phyloP scores from a whole-genome alignment of 2,113 vertebrate species.

The Megaceryle maxima region DNA sequence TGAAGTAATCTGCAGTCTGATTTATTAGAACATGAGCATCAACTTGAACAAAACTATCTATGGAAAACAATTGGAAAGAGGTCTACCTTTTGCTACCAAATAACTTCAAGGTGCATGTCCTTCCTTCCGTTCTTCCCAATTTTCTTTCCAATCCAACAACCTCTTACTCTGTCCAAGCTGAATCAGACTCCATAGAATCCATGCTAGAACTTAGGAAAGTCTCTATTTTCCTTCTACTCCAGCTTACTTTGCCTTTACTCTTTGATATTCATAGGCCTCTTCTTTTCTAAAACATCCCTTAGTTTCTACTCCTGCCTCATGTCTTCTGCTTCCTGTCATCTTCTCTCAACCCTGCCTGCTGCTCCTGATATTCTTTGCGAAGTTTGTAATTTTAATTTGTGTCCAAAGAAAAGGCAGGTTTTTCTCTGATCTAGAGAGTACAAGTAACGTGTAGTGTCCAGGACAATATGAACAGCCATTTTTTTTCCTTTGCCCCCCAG shows the following conservation, averaged over 20 bases:
- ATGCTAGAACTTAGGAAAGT: neutral
- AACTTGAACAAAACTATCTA: neutral
- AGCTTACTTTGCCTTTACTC: neutral
- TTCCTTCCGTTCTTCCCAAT: neutral
- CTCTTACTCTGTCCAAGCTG: neutral
- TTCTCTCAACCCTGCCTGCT: neutral
- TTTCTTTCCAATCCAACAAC: neutral
- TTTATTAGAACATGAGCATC: neutral
- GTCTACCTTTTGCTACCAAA: neutral
- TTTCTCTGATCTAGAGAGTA: neutral
- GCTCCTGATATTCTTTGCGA: neutral
- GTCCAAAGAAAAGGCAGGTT: neutral
- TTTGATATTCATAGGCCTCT: neutral
- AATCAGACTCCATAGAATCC: neutral
- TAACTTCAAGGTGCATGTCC: neutral
- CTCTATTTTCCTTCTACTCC: neutral
- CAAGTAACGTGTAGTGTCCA: neutral
- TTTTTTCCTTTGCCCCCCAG: neutral
- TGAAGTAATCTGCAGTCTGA: neutral
- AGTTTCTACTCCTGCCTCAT: neutral
- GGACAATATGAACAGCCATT: neutral
- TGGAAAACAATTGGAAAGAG: neutral
- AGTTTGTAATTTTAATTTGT: neutral
- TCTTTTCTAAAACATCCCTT: neutral
- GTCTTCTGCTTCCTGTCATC: neutral